A percentile compares a stretch with the other conserved stretches of the same genome.
Evolutionary conservation across 2,113 vertebrate species (phyloP).

Genomic region (Rhombomys opimus): DNA sequence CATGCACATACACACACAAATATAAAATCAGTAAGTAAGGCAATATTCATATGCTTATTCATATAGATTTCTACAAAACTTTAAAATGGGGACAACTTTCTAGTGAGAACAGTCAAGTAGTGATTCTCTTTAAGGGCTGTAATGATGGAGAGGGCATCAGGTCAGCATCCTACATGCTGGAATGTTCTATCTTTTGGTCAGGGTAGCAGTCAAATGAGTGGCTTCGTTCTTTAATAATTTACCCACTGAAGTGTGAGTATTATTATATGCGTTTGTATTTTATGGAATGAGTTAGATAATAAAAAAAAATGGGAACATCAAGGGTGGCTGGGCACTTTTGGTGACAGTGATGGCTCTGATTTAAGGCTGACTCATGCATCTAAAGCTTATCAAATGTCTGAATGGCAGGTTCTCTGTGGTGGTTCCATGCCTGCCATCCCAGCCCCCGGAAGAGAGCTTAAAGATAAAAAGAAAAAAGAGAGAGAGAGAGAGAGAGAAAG

Average conservation of each 20-base stretch:
- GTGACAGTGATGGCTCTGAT: neutral
- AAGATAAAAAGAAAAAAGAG: neutral
- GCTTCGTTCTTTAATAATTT: constrained; percentile 21
- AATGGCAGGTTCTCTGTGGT: neutral
- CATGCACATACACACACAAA: neutral
- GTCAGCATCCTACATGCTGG: neutral
- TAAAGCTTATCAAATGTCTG: neutral
- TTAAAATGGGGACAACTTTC: neutral
- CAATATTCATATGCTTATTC: neutral
- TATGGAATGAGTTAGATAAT: neutral
- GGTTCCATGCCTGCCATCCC: neutral
- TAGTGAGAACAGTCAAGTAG: neutral
- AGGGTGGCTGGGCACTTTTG: neutral
- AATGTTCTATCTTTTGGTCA: neutral
- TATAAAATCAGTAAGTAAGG: neutral
- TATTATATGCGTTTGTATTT: neutral
- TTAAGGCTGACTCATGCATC: neutral
- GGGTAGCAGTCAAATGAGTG: neutral
- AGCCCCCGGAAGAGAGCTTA: too few relatives aligned
- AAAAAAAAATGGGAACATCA: neutral
- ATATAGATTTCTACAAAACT: neutral
- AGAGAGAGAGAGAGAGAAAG: neutral
- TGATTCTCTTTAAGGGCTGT: neutral
- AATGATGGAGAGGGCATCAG: neutral
- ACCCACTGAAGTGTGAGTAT: neutral